Percentiles rank a stretch among this genome's conserved stretches.
phyloP scores from a whole-genome alignment of 2,113 vertebrate species.

The Vanacampus margaritifer region DNA sequence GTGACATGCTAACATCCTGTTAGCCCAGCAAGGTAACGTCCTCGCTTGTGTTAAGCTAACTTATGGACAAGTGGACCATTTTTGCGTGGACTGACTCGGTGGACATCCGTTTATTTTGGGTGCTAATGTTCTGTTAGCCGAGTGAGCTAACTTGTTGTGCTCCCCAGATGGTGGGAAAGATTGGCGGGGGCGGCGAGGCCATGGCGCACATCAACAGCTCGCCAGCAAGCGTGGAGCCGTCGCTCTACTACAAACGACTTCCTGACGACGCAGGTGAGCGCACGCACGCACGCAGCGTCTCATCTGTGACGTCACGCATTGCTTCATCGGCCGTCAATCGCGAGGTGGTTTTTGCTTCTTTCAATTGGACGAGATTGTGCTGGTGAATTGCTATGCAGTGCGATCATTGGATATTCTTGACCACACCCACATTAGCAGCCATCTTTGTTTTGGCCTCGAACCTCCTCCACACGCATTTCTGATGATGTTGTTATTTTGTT shows the following conservation, averaged over 20 bases:
- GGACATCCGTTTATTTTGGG: not conserved
- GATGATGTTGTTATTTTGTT: no score
- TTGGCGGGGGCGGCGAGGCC: conserved; percentile 57
- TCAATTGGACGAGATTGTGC: not conserved
- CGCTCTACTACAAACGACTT: conserved; percentile 63
- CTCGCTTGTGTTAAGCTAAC: no score
- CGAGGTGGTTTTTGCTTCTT: not conserved
- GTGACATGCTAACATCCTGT: no score
- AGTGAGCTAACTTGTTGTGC: no score
- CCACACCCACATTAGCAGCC: not conserved
- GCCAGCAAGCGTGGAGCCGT: conserved; percentile 50
- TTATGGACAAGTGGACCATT: no score
- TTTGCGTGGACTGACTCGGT: no score
- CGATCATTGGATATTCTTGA: not conserved
- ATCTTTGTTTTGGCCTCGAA: no score
- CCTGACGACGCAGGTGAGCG: conserved; percentile 64
- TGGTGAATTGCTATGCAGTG: not conserved
- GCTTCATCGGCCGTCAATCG: not conserved
- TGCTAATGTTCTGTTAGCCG: not conserved
- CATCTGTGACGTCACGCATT: no score
- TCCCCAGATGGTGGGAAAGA: conserved; percentile 66
- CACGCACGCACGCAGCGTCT: no score
- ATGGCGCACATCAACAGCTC: conserved; percentile 68
- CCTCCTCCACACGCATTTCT: no score
- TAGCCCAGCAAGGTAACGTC: not conserved